Evolutionary conservation across 2,888 invertebrate genomes (phyloP).

Genomic region (Chouioia cunea): DNA sequence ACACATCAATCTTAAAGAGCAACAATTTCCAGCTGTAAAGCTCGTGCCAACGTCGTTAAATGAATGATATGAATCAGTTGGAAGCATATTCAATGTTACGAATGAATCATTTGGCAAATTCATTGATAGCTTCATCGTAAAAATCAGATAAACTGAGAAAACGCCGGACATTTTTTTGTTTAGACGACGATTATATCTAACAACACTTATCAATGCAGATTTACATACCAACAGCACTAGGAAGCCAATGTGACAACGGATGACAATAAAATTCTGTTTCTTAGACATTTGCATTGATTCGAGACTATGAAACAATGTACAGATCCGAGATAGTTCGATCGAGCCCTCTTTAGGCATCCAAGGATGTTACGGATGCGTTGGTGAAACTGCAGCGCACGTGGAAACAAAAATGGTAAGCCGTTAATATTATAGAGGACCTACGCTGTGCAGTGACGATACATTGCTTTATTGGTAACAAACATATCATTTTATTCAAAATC

Average conservation of each 20-base stretch:
- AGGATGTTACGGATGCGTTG: constrained; percentile 63
- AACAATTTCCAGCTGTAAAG: constrained; percentile 11
- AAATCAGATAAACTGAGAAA: constrained; percentile 1
- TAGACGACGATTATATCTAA: neutral
- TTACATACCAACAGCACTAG: constrained; percentile 42
- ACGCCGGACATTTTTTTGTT: neutral
- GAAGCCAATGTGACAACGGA: constrained; percentile 40
- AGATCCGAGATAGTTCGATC: constrained; percentile 27
- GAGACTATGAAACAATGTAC: constrained; percentile 27
- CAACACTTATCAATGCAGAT: constrained; percentile 31
- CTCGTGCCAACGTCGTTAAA: constrained; percentile 15
- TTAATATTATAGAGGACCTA: constrained; percentile 5
- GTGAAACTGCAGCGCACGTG: constrained; percentile 60
- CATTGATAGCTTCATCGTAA: neutral
- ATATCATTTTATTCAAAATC: too few species aligned
- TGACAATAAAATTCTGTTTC: constrained; percentile 42
- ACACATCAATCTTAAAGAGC: constrained; percentile 10
- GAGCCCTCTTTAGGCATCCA: constrained; percentile 55
- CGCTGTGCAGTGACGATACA: too few species aligned
- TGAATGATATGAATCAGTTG: neutral
- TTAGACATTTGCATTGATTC: constrained; percentile 30
- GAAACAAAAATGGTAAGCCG: constrained; percentile 48
- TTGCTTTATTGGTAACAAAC: too few species aligned
- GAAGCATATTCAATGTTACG: neutral
- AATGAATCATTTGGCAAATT: neutral